phyloP scores from a whole-genome alignment of 2,113 vertebrate species.

The Gasterosteus nipponicus region DNA sequence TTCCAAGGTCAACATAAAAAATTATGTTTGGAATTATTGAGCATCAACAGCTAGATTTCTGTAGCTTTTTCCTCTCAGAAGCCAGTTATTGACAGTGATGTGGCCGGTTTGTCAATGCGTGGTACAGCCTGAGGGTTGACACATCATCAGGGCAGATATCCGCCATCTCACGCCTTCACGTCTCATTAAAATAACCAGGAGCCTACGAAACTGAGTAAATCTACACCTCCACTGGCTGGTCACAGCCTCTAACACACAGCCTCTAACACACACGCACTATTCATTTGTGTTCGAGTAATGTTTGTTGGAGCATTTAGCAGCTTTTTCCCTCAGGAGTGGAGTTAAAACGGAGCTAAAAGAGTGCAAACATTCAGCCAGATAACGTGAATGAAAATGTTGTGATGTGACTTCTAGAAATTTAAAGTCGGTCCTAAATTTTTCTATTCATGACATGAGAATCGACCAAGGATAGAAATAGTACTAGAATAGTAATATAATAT shows the following conservation, averaged over 20 bases:
- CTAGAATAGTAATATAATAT: not conserved
- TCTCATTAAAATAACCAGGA: not conserved
- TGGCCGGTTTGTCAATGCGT: not conserved
- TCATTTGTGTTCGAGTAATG: not conserved
- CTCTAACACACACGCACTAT: not conserved
- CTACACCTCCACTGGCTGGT: not conserved
- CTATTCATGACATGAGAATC: not conserved
- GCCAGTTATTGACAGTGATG: not conserved
- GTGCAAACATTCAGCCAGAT: not conserved
- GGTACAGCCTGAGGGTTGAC: not conserved
- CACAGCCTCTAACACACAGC: not conserved
- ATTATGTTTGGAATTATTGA: not conserved
- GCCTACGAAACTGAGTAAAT: not conserved
- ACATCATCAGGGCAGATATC: constrained; percentile 11
- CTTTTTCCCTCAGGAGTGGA: not conserved
- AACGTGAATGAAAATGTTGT: not conserved
- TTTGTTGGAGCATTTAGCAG: not conserved
- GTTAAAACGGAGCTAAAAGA: not conserved
- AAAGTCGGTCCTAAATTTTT: not conserved
- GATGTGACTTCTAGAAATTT: not conserved
- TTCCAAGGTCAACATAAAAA: not conserved
- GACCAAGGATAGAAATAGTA: not conserved
- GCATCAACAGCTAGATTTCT: not conserved
- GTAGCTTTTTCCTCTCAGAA: not conserved
- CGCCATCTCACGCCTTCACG: not conserved